phyloP scores from a whole-genome alignment of 2,797 vertebrate species.

The Peromyscus melanophrys region DNA sequence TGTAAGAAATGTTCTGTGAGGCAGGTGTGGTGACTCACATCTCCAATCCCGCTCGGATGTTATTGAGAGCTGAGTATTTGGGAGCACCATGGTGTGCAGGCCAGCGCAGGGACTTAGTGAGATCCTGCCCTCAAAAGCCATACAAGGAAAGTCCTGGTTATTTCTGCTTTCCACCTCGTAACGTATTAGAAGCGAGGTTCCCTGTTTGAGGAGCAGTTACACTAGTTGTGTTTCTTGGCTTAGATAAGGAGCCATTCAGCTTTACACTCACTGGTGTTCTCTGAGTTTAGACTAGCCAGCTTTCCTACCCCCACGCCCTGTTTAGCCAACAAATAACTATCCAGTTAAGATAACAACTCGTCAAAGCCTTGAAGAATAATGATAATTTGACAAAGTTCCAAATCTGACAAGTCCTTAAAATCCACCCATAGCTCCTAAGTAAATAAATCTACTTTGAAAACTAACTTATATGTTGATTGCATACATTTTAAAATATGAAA shows the following conservation, averaged over 20 bases:
- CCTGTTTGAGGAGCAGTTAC: neutral
- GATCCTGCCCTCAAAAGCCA: neutral
- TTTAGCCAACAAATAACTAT: neutral
- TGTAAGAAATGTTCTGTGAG: neutral
- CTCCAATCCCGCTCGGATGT: neutral
- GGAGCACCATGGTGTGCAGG: neutral
- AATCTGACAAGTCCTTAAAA: neutral
- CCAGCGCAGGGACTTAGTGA: neutral
- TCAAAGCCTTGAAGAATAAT: neutral
- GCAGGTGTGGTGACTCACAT: neutral
- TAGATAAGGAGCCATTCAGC: neutral
- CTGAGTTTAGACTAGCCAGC: neutral
- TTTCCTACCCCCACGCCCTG: neutral
- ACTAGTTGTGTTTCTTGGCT: neutral
- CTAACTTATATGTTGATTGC: neutral
- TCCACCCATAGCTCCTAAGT: neutral
- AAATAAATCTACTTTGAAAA: conserved; percentile 21
- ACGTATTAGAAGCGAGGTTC: neutral
- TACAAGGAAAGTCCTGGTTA: neutral
- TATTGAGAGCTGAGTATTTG: neutral
- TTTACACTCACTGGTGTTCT: neutral
- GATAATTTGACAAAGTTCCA: neutral
- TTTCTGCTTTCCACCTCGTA: neutral
- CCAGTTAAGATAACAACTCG: neutral
- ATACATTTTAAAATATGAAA: neutral